phyloP scores from a whole-genome alignment of 2,797 vertebrate species.

The Liasis olivaceus region DNA sequence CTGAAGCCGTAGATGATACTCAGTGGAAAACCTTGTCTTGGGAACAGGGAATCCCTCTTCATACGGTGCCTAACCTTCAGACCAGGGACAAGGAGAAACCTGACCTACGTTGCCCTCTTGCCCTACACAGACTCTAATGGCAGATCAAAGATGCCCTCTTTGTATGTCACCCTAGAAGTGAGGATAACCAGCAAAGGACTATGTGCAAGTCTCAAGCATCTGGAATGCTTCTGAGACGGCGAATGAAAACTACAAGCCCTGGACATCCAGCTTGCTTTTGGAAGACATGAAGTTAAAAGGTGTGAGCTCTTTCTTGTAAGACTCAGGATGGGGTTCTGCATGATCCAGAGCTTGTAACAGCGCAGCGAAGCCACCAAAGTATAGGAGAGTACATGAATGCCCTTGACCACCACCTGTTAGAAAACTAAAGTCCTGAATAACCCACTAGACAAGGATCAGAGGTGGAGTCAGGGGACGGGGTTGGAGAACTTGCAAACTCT shows the following conservation, averaged over 20 bases:
- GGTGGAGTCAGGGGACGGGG: background rate
- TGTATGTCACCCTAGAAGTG: background rate
- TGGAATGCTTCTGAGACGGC: background rate
- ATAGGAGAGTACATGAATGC: background rate
- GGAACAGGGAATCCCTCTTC: no score
- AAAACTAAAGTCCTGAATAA: background rate
- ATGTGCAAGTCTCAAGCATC: background rate
- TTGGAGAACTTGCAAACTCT: background rate
- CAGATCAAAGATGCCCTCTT: no score
- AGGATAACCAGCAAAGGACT: fast-evolving
- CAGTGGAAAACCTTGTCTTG: background rate
- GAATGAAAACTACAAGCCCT: background rate
- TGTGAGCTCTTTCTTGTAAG: no score
- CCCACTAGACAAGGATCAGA: background rate
- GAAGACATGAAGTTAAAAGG: background rate
- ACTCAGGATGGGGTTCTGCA: background rate
- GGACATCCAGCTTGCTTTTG: background rate
- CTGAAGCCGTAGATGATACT: background rate
- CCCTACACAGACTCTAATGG: background rate
- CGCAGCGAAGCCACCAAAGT: background rate
- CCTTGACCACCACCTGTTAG: background rate
- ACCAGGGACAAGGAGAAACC: background rate
- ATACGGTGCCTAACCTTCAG: no score
- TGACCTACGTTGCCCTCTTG: background rate
- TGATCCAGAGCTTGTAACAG: background rate